Percentiles rank a stretch among this genome's conserved stretches.
Evolutionary conservation across 1,140 invertebrate genomes (phyloP).

Genomic region (Zaprionus nigranus): DNA sequence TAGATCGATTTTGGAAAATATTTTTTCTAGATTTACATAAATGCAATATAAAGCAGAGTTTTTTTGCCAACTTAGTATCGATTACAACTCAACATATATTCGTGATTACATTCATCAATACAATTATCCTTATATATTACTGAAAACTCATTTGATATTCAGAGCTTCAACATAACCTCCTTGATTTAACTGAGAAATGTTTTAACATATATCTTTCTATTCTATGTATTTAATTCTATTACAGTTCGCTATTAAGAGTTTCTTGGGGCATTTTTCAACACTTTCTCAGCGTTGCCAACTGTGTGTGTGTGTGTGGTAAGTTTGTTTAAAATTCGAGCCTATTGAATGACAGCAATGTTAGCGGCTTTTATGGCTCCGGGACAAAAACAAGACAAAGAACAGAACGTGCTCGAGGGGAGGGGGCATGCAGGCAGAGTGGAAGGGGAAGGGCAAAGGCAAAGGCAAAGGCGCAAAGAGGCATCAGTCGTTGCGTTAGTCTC

Average conservation of each 20-base stretch:
- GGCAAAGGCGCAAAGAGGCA: neutral
- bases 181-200: too few relatives aligned
- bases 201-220: neutral
- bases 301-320: neutral
- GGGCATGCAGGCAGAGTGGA: neutral
- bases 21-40: too few relatives aligned
- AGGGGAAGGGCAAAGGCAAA: neutral
- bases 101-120: too few relatives aligned
- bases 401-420: neutral
- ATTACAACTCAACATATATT: too few relatives aligned
- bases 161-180: too few relatives aligned
- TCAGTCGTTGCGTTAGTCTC: conserved; percentile 5
- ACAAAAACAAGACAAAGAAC: conserved; percentile 7
- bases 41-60: too few relatives aligned
- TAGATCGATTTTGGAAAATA: too few relatives aligned
- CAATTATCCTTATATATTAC: too few relatives aligned
- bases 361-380: conserved; percentile 13
- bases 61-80: too few relatives aligned
- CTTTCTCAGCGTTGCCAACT: neutral
- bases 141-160: too few relatives aligned
- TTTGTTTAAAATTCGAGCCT: conserved; percentile 9
- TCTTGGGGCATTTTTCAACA: conserved; percentile 4
- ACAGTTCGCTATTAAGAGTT: neutral
- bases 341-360: conserved; percentile 9
- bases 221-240: neutral